Base-by-base conservation (phyloP, 53 echinoderm and acorn worm species). In the Crossaster papposus region DNA sequence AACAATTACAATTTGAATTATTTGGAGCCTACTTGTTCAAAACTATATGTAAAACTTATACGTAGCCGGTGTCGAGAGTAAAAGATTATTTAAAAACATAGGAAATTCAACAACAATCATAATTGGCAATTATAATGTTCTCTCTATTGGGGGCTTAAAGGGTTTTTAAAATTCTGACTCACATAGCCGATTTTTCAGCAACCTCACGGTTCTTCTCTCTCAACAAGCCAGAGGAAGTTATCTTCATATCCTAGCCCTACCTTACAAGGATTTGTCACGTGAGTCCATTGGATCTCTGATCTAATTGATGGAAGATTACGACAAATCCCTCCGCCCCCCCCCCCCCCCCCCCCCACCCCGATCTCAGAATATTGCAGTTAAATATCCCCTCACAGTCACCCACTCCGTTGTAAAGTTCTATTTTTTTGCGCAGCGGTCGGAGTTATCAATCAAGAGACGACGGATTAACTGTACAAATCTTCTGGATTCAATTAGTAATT, bases 401-500 rank as follows among this genome's bases (percentile, higher is more conserved):
- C 36, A 81, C 2, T 14, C 74, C 70, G 18, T 14, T 58, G 22
- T 68, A 68, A 20, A 23, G 8, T 28, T 0, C 26, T 34, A 20
- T 44, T 71, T 51, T 73, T 52, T 85, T 33, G 30, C 22, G 17
- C 30, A 29, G 11, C 50, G 10, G 7, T 51, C 23, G 24, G n/a
- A 62, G 35, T 55, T n/a, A 58, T 55, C 77, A 75, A 55, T 86
- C 75, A 86, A 32, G 76, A 23, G 76, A 72, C 36, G 68, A 23
- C 76, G 77, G 75, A 76, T 87, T 75, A 76, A 62, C 77, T 75
- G 87, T 54, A 62, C 63, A 87, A 87, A 87, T 87, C 87, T 54
- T 58, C 77, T 34, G 86, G 87, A 87, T 76, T 87, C 76, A 87
- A 87, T 87, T 87, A 87, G 87, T 87, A 87, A 87, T 87, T 87